These are phyloP conservation scores for Oscheius sp. DNA, from an alignment of 2,888 invertebrate genomes.

Conservation along the genomic window DNA sequence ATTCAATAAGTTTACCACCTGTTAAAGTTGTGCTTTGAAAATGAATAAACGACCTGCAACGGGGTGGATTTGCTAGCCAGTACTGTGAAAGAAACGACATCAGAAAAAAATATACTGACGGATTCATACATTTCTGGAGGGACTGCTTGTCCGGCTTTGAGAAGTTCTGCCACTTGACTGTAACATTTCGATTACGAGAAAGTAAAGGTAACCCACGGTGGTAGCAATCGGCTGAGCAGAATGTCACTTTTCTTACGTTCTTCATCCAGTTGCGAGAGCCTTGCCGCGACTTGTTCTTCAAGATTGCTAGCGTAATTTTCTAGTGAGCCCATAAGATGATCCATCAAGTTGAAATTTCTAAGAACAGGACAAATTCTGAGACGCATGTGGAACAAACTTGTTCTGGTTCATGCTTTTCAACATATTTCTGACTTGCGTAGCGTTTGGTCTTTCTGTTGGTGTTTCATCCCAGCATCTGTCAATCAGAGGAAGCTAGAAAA, in stretches of 20 bases:
- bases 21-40: no score
- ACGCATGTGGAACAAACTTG: no score
- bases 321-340: constrained; percentile 68
- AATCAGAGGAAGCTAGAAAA: constrained; percentile 51
- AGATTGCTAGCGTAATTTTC: constrained; percentile 63
- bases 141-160: constrained; percentile 66
- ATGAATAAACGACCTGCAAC: no score
- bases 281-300: constrained; percentile 62
- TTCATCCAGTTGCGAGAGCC: constrained; percentile 64
- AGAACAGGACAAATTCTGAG: no score
- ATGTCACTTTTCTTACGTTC: constrained; percentile 67
- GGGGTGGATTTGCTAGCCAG: constrained; percentile 65
- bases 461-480: constrained; percentile 64
- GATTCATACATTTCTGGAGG: constrained; percentile 65
- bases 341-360: constrained; percentile 62
- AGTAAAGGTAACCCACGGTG: constrained; percentile 42
- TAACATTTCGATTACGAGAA: constrained; percentile 12
- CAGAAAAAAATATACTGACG: constrained; percentile 69
- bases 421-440: constrained; percentile 48
- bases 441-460: constrained; percentile 52
- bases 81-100: constrained; percentile 66
- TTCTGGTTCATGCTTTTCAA: constrained; percentile 61
- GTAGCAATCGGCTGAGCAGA: constrained; percentile 63
- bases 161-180: constrained; percentile 68
- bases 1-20: constrained; percentile 70